These are phyloP conservation scores for Arge pagana DNA, from an alignment of 2,888 invertebrate species.

Conservation along the genomic window DNA sequence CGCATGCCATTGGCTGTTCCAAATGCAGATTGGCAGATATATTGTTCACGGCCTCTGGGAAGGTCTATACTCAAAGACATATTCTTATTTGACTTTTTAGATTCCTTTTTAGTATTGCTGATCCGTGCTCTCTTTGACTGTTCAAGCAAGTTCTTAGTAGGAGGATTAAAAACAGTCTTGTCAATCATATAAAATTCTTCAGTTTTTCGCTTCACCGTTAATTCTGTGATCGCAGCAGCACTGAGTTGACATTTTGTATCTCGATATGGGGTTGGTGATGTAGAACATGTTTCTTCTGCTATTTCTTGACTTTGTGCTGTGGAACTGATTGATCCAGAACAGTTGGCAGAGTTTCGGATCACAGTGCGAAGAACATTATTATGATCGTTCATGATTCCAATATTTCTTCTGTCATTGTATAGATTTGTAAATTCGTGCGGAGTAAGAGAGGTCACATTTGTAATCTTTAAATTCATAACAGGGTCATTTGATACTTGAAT, in stretches of 20 bases:
- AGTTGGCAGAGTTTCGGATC: not conserved
- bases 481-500: slow-evolving; percentile 13
- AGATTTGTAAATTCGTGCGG: slow-evolving; percentile 38
- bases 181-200: slow-evolving; percentile 2
- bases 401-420: not conserved
- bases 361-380: too few species aligned
- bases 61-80: not conserved
- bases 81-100: not conserved
- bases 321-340: not conserved
- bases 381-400: too few species aligned
- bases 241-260: not conserved
- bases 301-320: not conserved
- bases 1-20: too few species aligned
- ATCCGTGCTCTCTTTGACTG: not conserved
- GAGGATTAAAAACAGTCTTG: not conserved
- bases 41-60: too few species aligned
- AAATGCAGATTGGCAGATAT: too few species aligned
- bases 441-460: slow-evolving; percentile 44
- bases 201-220: slow-evolving; percentile 3
- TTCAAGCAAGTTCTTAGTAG: too few species aligned
- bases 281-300: too few species aligned
- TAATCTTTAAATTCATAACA: slow-evolving; percentile 43
- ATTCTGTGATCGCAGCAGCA: not conserved
- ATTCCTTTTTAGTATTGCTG: not conserved
- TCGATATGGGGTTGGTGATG: not conserved